Percentiles rank a stretch among this genome's conserved stretches.
phyloP scores from a whole-genome alignment of 2,797 vertebrate species.

The Darevskia mixta region DNA sequence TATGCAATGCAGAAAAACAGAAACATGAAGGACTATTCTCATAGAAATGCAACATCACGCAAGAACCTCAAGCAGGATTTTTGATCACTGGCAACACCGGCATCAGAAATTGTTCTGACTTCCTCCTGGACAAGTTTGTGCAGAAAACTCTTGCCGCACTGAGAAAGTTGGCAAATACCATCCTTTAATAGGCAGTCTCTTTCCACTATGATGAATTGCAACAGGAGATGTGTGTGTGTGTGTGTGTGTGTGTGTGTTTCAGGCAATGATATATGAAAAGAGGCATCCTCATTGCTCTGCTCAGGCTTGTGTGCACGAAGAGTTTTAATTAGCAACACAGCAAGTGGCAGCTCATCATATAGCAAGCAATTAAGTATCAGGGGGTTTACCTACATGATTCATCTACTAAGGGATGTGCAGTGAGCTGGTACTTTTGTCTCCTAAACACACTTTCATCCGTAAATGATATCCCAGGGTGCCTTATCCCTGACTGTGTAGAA shows the following conservation, averaged over 20 bases:
- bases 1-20: neutral
- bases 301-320: neutral
- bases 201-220: neutral
- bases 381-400: conserved; percentile 1
- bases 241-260: neutral
- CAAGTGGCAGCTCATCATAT: conserved; percentile 31
- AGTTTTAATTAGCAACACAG: conserved; percentile 34
- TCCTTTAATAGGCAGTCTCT: neutral
- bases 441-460: conserved; percentile 12
- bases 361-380: conserved; percentile 40
- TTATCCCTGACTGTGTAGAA: conserved; percentile 14
- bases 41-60: neutral
- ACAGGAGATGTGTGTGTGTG: neutral
- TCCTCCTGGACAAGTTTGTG: neutral
- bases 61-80: conserved; percentile 9
- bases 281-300: neutral
- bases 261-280: neutral
- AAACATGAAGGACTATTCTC: neutral
- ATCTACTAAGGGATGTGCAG: conserved; percentile 14
- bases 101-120: neutral
- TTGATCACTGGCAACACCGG: neutral
- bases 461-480: conserved; percentile 31
- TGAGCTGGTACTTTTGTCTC: conserved; percentile 19
- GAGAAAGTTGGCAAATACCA: neutral
- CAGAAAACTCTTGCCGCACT: neutral